These are phyloP conservation scores for Sebastes dallii DNA, from an alignment of 2,797 vertebrate genomes.

Conservation along the genomic window DNA sequence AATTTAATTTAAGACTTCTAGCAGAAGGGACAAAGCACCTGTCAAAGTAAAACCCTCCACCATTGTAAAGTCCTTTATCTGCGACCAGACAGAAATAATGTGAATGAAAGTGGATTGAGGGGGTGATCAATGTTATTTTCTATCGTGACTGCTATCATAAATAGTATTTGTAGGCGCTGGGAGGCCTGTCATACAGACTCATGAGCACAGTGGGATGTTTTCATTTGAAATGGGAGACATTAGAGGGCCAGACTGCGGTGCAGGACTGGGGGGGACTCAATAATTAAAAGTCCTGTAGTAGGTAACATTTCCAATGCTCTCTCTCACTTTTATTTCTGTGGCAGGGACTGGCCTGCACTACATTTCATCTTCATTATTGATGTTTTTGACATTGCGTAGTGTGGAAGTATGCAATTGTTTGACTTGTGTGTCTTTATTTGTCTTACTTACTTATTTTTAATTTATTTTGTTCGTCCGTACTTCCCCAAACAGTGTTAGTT, in stretches of 20 bases:
- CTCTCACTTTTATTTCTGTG: neutral
- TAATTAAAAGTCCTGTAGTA: no score
- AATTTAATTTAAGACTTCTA: neutral
- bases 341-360: neutral
- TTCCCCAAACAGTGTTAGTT: fast-evolving
- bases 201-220: no score
- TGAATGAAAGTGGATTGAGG: neutral
- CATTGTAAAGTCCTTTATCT: neutral
- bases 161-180: neutral
- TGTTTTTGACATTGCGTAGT: neutral
- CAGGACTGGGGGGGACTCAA: no score
- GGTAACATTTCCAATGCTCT: no score
- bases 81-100: neutral
- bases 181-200: no score
- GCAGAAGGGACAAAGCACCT: neutral
- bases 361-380: neutral
- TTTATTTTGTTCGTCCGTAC: neutral
- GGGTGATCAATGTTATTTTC: neutral
- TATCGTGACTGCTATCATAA: neutral
- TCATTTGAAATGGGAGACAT: no score
- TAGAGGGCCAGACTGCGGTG: fast-evolving
- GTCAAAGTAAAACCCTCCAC: neutral
- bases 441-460: fast-evolving
- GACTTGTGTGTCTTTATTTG: neutral
- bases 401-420: neutral